Percentiles rank a stretch among this genome's conserved stretches.
These are phyloP conservation scores for Pterostichus niger DNA, from an alignment of 2,888 invertebrate species.

Conservation along the genomic window DNA sequence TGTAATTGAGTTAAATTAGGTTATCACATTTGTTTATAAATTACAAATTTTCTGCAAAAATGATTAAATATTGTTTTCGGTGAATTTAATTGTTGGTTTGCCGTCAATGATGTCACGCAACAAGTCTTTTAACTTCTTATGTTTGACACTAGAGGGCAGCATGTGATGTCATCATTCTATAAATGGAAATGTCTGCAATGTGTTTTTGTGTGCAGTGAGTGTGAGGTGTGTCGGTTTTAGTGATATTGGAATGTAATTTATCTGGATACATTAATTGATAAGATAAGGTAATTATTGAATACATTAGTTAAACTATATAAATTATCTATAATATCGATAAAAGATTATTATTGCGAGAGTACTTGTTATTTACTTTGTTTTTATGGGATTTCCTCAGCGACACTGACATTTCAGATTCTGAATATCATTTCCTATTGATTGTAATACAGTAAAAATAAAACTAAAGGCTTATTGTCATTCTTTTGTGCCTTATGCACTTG, in stretches of 20 bases:
- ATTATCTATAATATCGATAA: slow-evolving; percentile 35
- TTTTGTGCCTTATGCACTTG: slow-evolving; percentile 40
- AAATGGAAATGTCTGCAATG: slow-evolving; percentile 65
- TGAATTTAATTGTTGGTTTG: too few relatives aligned
- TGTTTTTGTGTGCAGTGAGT: slow-evolving; percentile 63
- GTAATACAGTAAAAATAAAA: slow-evolving; percentile 5
- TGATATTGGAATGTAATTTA: slow-evolving; percentile 62
- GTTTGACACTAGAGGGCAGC: slow-evolving; percentile 36
- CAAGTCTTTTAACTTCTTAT: not conserved
- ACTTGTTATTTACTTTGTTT: not conserved
- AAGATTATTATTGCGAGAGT: not conserved
- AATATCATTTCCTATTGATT: slow-evolving; percentile 22
- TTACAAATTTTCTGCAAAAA: too few relatives aligned
- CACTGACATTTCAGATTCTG: slow-evolving; percentile 34
- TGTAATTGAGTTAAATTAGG: too few relatives aligned
- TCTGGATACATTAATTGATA: slow-evolving; percentile 44
- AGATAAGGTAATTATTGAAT: slow-evolving; percentile 63
- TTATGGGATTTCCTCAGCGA: slow-evolving; percentile 2
- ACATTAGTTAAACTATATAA: slow-evolving; percentile 13
- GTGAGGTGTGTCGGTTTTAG: slow-evolving; percentile 63
- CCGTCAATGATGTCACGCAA: too few relatives aligned
- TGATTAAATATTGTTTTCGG: too few relatives aligned
- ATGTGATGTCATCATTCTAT: slow-evolving; percentile 51
- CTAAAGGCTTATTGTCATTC: not conserved
- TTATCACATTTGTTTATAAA: too few relatives aligned